Evolutionary conservation across 1,140 invertebrate genomes (phyloP).

Genomic region (Ips typographus): DNA sequence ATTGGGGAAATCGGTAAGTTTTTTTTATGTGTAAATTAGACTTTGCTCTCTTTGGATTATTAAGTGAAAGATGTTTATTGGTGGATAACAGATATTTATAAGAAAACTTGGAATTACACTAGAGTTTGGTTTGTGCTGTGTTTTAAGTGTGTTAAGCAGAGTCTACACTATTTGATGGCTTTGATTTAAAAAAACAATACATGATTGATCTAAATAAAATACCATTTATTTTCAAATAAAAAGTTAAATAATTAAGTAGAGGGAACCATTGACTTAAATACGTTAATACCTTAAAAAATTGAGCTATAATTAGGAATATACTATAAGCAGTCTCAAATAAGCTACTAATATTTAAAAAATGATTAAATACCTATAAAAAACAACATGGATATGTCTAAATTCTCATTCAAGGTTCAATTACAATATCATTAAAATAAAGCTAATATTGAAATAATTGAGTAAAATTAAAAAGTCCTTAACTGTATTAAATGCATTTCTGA

Average conservation of each 20-base stretch:
- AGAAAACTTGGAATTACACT: too few relatives aligned
- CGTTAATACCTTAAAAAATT: not conserved
- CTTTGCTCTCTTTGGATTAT: too few relatives aligned
- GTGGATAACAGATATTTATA: too few relatives aligned
- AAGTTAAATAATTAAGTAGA: too few relatives aligned
- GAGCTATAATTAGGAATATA: not conserved
- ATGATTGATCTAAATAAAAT: too few relatives aligned
- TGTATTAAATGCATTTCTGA: constrained; percentile 12
- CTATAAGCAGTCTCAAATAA: constrained; percentile 21
- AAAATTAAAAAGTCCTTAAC: not conserved
- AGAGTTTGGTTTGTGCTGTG: too few relatives aligned
- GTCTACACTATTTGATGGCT: too few relatives aligned
- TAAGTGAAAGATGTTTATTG: too few relatives aligned
- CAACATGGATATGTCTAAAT: constrained; percentile 29
- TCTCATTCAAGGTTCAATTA: constrained; percentile 13
- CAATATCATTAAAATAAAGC: not conserved
- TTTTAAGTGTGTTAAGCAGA: too few relatives aligned
- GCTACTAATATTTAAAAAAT: not conserved
- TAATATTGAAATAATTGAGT: not conserved
- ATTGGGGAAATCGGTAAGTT: constrained; percentile 93
- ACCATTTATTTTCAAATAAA: too few relatives aligned
- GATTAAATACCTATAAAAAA: constrained; percentile 5
- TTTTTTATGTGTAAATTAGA: not conserved
- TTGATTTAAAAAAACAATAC: too few relatives aligned
- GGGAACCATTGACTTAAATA: too few relatives aligned